A percentile compares a stretch with the other conserved stretches of the same genome.
Evolutionary conservation across 2,888 invertebrate genomes (phyloP).

Genomic region (Drosophila aldrichi): DNA sequence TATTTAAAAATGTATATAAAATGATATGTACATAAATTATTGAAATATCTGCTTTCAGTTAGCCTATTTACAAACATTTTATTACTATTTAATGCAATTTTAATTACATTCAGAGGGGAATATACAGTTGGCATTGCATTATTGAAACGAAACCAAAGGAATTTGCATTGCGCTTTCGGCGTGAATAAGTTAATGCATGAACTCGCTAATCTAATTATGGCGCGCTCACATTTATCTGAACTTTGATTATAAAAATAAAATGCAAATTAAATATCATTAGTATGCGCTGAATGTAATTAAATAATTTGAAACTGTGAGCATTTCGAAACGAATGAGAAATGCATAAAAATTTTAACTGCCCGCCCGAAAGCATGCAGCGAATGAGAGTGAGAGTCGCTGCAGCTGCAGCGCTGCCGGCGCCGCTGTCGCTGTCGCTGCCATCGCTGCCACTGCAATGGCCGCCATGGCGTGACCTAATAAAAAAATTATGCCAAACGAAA

Average conservation of each 20-base stretch:
- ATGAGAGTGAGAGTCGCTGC: slow-evolving; percentile 40
- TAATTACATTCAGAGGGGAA: too few relatives aligned
- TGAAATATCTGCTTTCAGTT: too few relatives aligned
- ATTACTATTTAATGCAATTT: neutral
- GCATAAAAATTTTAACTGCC: slow-evolving; percentile 42
- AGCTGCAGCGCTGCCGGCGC: slow-evolving; percentile 19
- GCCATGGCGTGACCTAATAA: slow-evolving; percentile 72
- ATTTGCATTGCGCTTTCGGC: neutral
- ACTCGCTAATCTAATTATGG: neutral
- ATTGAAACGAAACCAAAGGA: neutral
- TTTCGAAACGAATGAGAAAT: slow-evolving; percentile 43
- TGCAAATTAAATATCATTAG: slow-evolving; percentile 12
- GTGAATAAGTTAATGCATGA: neutral
- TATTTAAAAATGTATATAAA: too few relatives aligned
- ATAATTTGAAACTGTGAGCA: slow-evolving; percentile 60
- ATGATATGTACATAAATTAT: too few relatives aligned
- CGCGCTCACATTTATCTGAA: neutral
- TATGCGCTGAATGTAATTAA: slow-evolving; percentile 55
- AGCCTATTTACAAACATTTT: neutral
- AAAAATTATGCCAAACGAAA: slow-evolving; percentile 77
- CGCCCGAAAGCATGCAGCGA: slow-evolving; percentile 48
- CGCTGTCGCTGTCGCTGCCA: slow-evolving; percentile 11
- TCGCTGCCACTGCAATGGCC: slow-evolving; percentile 54
- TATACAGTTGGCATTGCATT: neutral
- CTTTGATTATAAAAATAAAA: slow-evolving; percentile 3